Percentiles rank a stretch among this genome's conserved stretches.
These are phyloP conservation scores for Aldabrachelys gigantea DNA, from an alignment of 2,113 vertebrate genomes.

Conservation along the genomic window DNA sequence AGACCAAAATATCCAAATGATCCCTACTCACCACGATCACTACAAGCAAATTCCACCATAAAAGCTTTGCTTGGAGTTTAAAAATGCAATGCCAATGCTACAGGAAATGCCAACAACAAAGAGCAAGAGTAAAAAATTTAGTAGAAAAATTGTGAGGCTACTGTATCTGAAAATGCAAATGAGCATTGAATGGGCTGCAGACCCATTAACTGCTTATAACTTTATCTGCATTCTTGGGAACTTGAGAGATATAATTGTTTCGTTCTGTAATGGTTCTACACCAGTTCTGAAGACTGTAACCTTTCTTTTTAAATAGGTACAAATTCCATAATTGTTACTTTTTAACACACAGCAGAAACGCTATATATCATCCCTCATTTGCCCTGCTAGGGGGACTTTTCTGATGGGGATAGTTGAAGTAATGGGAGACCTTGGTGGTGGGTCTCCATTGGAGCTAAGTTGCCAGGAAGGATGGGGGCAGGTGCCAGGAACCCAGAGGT, in stretches of 20 bases:
- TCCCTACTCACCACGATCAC: background rate
- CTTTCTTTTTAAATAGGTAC: background rate
- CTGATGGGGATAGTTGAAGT: background rate
- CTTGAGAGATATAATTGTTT: background rate
- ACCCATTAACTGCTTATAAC: background rate
- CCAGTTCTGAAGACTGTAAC: background rate
- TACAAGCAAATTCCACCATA: background rate
- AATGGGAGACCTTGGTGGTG: fast-evolving
- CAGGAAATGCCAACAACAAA: background rate
- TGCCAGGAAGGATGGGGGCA: background rate
- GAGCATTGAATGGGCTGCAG: fast-evolving
- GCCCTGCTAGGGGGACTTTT: background rate
- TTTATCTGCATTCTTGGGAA: fast-evolving
- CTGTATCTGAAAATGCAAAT: background rate
- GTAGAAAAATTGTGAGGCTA: background rate
- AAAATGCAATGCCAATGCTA: background rate
- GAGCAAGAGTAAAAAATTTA: background rate
- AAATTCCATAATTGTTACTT: background rate
- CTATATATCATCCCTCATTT: background rate
- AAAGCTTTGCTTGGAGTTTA: background rate
- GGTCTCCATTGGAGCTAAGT: background rate
- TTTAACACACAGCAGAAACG: background rate
- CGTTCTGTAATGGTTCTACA: too few species aligned
- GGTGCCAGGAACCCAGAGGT: background rate
- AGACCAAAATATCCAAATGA: background rate